Evolutionary conservation across 2,113 vertebrate species (phyloP).

Genomic region (Sphaerodactylus townsendi): DNA sequence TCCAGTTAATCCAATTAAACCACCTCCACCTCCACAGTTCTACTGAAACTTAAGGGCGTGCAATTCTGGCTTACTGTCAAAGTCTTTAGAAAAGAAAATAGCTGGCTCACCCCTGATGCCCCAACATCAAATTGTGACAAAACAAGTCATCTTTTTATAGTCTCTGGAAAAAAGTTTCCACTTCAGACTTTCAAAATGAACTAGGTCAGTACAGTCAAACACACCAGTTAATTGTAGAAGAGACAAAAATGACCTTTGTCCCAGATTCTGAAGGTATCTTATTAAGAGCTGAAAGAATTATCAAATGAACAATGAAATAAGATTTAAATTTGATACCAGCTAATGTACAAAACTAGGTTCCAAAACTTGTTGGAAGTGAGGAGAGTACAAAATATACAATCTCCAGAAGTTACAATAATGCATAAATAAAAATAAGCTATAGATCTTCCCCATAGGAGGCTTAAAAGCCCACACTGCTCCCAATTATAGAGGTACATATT

Average conservation of each 20-base stretch:
- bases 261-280: conserved; percentile 7
- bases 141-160: background rate
- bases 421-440: conserved; percentile 80
- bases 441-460: conserved; percentile 77
- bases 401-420: conserved; percentile 69
- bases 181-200: conserved; percentile 52
- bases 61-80: background rate
- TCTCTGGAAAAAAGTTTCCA: background rate
- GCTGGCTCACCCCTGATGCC: conserved; percentile 25
- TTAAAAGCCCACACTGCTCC: conserved; percentile 77
- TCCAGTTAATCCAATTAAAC: background rate
- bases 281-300: conserved; percentile 57
- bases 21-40: background rate
- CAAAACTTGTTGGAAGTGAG: conserved; percentile 64
- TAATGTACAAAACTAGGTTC: conserved; percentile 59
- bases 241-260: conserved; percentile 36
- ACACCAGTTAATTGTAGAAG: conserved; percentile 70
- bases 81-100: conserved; percentile 41
- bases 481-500: conserved; percentile 67
- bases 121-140: conserved; percentile 23
- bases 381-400: conserved; percentile 66
- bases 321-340: conserved; percentile 59
- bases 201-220: conserved; percentile 56
- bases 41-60: background rate
- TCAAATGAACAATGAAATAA: conserved; percentile 45